phyloP scores from a whole-genome alignment of 1,140 invertebrate species.

The Dreissena polymorpha region DNA sequence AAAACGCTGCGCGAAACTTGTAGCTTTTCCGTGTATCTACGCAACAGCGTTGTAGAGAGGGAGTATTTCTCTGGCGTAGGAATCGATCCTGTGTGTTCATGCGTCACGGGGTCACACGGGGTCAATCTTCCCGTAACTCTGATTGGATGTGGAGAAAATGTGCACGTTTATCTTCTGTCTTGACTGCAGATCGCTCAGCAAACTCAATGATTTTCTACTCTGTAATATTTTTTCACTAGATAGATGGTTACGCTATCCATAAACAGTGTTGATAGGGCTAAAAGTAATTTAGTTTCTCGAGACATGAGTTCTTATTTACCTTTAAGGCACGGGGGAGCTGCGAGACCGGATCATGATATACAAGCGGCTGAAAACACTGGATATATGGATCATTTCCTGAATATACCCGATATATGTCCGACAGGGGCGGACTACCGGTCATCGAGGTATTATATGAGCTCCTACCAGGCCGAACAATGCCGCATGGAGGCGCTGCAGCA shows the following conservation, averaged over 20 bases:
- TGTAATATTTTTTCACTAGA: conserved; percentile 68
- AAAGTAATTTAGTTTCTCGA: conserved; percentile 50
- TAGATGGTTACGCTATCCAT: conserved; percentile 70
- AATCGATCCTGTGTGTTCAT: conserved; percentile 61
- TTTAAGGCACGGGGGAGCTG: conserved; percentile 62
- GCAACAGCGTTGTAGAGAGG: conserved; percentile 56
- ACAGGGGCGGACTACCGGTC: conserved; percentile 71
- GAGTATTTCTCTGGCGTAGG: conserved; percentile 69
- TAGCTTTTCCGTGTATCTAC: conserved; percentile 56
- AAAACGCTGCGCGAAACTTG: conserved; percentile 57
- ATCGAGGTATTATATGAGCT: conserved; percentile 72
- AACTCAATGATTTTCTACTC: conserved; percentile 68
- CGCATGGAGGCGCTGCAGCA: conserved; percentile 75
- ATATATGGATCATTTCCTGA: conserved; percentile 78
- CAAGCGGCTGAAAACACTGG: conserved; percentile 67
- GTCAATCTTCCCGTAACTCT: conserved; percentile 67
- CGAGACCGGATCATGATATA: conserved; percentile 62
- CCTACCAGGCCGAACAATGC: conserved; percentile 72
- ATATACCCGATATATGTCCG: conserved; percentile 77
- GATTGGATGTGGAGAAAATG: conserved; percentile 71
- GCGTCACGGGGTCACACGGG: conserved; percentile 64
- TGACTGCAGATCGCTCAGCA: conserved; percentile 65
- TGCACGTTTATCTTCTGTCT: conserved; percentile 67
- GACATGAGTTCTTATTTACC: conserved; percentile 70
- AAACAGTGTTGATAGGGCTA: conserved; percentile 61